Evolutionary conservation across 1,140 invertebrate genomes (phyloP), one percentile per base, ranked within the genome.

Genomic region (Frieseomelitta varia): DNA sequence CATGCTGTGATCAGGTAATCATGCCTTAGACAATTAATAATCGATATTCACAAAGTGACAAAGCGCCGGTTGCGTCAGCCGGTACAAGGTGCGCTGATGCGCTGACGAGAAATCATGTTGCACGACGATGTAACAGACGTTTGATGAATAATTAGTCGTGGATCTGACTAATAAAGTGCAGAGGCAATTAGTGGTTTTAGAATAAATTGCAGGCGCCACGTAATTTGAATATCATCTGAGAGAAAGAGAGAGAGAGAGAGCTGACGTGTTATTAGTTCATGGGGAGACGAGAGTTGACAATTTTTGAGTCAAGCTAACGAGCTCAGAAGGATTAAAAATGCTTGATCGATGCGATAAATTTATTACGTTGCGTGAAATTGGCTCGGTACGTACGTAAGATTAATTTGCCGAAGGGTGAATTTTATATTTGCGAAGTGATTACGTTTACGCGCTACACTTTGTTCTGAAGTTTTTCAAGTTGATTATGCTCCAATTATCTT

Each of bases 1-100:
- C 58, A 51, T 34, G 11, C 68, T 24, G 51, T 53, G 77, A 73
- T 72, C 77, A 30, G 68, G 47, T 84, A 67, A 84, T 79, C 68
- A 73, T 39, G 56, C 77, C 69, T 53, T 47, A 69, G 75, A 83
- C 81, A 58, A 83, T 83, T 78, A 84, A 79, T 84, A 79, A 79
- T 84, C 82, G 82, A 83, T 79, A 79, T 78, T 71, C 81, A 68
- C 75, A 55, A 83, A 78, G 75, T 83, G 81, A 83, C 75, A 83
- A 83, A 83, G 75, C 63, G 53, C 8, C 53, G 58, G 74, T 61
- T 21, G 63, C 65, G 67, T 69, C 53, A 77, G 65, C 34, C 53
- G 55, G 67, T 34, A 34, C 74, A 51, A 24, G 56, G 39, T 21
- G 55, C 53, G 30, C 11, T 12, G 21, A 30, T 56, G 55, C 15